Conservation (phyloP, 2,888 invertebrate species). For the Macaria liturata region DNA sequence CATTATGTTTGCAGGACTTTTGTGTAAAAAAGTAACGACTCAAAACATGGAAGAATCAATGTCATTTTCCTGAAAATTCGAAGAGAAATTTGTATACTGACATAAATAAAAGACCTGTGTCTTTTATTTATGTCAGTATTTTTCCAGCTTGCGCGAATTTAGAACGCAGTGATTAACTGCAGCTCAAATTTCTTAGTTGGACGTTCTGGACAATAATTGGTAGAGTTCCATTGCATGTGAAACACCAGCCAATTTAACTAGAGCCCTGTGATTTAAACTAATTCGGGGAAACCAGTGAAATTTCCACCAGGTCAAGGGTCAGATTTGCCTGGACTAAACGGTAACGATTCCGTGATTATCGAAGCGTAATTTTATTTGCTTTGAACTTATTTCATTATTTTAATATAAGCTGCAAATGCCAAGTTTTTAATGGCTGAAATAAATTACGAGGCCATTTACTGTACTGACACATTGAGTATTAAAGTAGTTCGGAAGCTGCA, state of each 20-base stretch:
- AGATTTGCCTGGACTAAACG: neutral
- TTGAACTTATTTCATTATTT: too few relatives aligned
- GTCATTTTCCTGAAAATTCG: too few relatives aligned
- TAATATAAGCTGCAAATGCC: neutral
- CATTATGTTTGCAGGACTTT: too few relatives aligned
- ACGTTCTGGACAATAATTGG: constrained; percentile 14
- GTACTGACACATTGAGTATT: too few relatives aligned
- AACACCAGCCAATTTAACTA: neutral
- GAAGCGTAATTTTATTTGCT: too few relatives aligned
- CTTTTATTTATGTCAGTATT: too few relatives aligned
- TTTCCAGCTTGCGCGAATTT: constrained; percentile 10
- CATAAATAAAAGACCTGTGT: neutral
- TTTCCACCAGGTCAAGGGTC: constrained; percentile 2
- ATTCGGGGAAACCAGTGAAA: neutral
- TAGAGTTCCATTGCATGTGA: constrained; percentile 11
- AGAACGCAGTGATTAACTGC: constrained; percentile 3
- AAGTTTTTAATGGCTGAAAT: too few relatives aligned
- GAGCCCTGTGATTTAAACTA: neutral
- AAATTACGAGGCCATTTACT: too few relatives aligned
- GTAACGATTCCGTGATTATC: neutral
- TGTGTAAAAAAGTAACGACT: too few relatives aligned
- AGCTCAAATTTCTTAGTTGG: constrained; percentile 5
- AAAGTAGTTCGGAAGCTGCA: too few relatives aligned
- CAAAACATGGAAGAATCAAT: too few relatives aligned
- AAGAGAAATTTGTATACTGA: too few relatives aligned